Evolutionary conservation across 1,140 invertebrate genomes (phyloP).

Genomic region (Parapsyche elsis): DNA sequence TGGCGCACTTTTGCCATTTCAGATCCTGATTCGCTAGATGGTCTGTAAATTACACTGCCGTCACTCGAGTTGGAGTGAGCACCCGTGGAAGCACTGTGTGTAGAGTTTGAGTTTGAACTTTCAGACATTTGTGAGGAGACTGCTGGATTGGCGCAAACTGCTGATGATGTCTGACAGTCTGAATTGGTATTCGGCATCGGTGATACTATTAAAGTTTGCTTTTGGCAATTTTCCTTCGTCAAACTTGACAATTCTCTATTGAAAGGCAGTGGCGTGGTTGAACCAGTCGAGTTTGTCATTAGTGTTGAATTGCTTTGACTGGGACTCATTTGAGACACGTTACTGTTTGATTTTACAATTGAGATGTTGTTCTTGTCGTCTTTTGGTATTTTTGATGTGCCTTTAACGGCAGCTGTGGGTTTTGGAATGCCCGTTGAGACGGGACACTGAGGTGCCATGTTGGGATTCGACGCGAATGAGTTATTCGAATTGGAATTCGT

Average conservation of each 20-base stretch:
- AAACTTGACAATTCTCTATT: constrained; percentile 67
- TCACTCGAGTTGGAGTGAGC: constrained; percentile 75
- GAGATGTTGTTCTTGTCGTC: constrained; percentile 59
- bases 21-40: constrained; percentile 74
- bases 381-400: constrained; percentile 77
- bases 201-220: constrained; percentile 78
- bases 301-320: constrained; percentile 70
- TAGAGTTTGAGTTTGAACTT: constrained; percentile 71
- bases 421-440: constrained; percentile 82
- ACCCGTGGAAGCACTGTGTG: constrained; percentile 70
- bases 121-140: constrained; percentile 67
- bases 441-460: constrained; percentile 60
- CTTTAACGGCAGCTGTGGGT: constrained; percentile 90
- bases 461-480: constrained; percentile 50
- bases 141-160: constrained; percentile 59
- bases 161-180: constrained; percentile 58
- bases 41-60: constrained; percentile 76
- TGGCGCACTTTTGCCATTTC: constrained; percentile 67
- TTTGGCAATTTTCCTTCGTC: constrained; percentile 65
- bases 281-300: constrained; percentile 64
- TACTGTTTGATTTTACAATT: constrained; percentile 45
- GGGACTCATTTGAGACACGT: constrained; percentile 67
- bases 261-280: constrained; percentile 64
- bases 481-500: constrained; percentile 50
- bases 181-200: constrained; percentile 73